Evolutionary conservation across 2,113 vertebrate species (phyloP), one percentile per base, ranked within the genome.

Genomic region (Clarias magur): DNA sequence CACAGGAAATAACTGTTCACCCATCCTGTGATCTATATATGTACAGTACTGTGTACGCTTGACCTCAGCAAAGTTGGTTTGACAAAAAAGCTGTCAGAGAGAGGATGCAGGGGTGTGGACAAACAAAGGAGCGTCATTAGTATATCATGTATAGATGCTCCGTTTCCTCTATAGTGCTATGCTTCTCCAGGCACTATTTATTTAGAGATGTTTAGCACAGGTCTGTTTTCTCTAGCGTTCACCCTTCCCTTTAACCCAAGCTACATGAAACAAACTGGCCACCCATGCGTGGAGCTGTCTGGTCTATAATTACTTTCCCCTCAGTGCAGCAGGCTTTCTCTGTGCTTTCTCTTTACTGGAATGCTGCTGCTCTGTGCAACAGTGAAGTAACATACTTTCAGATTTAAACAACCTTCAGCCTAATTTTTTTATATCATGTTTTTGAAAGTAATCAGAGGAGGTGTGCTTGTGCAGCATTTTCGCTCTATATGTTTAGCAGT

Each of bases 1-100:
- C 38, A 23, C 10, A 42, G 8, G 19, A 73, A 48, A 73, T 34
- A 48, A 48, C 21, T 42, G 30, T 70, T 8, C 30, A 34, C 38
- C 1, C 38, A 48, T 75, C 42, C 21, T 72, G 68, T 72, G 19
- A 19, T 38, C 6, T 21, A 9, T 21, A 48, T 75, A 48, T 76
- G 83, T 85, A 89, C 76, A 83, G 38, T 15, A 89, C 76, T 84
- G 38, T 15, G 48, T 85, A 56, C 89, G 88, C 90, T 89, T 82
- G 84, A 72, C 88, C 91, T 76, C 57, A 86, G 83, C 72, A 86
- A 79, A 9, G 83, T 88, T 42, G 59, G 30, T 82, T 25, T 84
- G 83, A 56, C 38, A 21, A 57, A 57, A 60, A 85, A 72, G 81
- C 80, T 27, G 53, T 65, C 60, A 59, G 27, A 68, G 48, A 63